phyloP scores from a whole-genome alignment of 2,888 invertebrate species.

The Epirrita christyi region DNA sequence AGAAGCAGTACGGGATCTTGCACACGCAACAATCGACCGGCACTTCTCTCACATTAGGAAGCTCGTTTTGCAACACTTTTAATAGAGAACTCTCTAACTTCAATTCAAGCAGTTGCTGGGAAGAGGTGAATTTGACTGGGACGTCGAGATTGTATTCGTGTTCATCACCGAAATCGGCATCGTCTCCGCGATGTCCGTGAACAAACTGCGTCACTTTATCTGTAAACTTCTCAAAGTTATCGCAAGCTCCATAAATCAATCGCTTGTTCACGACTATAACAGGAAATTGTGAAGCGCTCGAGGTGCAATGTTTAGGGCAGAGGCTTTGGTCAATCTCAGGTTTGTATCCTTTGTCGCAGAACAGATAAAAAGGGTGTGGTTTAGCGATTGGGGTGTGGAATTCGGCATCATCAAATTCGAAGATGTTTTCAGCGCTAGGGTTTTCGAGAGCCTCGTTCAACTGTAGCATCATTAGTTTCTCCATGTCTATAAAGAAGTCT shows the following conservation, averaged over 20 bases:
- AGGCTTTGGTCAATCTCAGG: conserved; percentile 56
- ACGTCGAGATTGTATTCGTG: conserved; percentile 57
- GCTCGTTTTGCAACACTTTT: conserved; percentile 67
- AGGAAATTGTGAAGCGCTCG: conserved; percentile 65
- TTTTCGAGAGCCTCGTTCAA: conserved; percentile 60
- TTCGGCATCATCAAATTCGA: conserved; percentile 50
- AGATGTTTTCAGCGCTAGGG: conserved; percentile 61
- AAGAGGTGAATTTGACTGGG: conserved; percentile 57
- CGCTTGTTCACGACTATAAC: conserved; percentile 69
- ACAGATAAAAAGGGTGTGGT: conserved; percentile 68
- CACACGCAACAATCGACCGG: conserved; percentile 56
- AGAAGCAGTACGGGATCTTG: conserved; percentile 60
- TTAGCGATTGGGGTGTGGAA: conserved; percentile 55
- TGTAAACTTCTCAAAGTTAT: conserved; percentile 64
- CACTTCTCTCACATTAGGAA: conserved; percentile 56
- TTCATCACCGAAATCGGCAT: conserved; percentile 56
- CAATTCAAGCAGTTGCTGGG: conserved; percentile 55
- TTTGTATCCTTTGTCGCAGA: conserved; percentile 64
- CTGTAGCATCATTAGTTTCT: conserved; percentile 73
- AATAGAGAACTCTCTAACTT: conserved; percentile 69
- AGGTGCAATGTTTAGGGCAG: conserved; percentile 64
- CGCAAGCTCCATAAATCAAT: conserved; percentile 70
- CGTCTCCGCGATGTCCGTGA: conserved; percentile 55
- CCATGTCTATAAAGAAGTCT: conserved; percentile 75
- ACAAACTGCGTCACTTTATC: conserved; percentile 62